These are phyloP conservation scores for Brachycybe producta DNA, from an alignment of 2,888 invertebrate species.

Conservation along the genomic window DNA sequence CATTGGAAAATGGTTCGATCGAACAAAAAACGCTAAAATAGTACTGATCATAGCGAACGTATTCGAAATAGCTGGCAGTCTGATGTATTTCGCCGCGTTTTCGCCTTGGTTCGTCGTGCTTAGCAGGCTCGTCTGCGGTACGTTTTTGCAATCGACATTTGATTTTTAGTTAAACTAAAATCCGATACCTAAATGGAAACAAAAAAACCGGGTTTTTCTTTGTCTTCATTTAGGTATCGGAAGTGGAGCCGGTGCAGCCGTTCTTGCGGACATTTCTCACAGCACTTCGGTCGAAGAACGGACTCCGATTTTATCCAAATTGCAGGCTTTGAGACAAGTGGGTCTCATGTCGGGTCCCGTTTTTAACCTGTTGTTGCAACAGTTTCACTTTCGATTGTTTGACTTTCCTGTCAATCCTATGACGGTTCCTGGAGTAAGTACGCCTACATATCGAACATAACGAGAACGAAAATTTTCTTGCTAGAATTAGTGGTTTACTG, in stretches of 20 bases:
- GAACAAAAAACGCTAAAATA: conserved; percentile 29
- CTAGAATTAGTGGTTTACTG: too few relatives aligned
- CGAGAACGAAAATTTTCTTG: too few relatives aligned
- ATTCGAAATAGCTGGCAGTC: conserved; percentile 32
- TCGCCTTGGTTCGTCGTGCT: conserved; percentile 34
- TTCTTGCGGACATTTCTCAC: conserved; percentile 36
- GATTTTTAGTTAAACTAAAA: too few relatives aligned
- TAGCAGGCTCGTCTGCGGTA: conserved; percentile 35
- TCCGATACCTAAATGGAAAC: not conserved
- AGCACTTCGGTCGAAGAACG: conserved; percentile 33
- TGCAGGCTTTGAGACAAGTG: conserved; percentile 35
- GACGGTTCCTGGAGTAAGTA: conserved; percentile 36
- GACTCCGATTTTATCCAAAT: conserved; percentile 33
- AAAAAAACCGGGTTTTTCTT: not conserved
- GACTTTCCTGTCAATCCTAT: conserved; percentile 32
- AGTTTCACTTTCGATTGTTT: conserved; percentile 31
- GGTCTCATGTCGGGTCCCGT: conserved; percentile 37
- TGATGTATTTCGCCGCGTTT: conserved; percentile 36
- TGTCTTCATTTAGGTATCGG: conserved; percentile 36
- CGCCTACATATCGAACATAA: too few relatives aligned
- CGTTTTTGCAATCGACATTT: conserved; percentile 9
- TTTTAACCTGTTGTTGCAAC: conserved; percentile 33
- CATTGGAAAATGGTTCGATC: conserved; percentile 35
- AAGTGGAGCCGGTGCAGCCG: conserved; percentile 32
- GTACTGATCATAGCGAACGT: conserved; percentile 32